Conservation (phyloP, 2,797 vertebrate species). For the Pyrocephalus nanus region DNA sequence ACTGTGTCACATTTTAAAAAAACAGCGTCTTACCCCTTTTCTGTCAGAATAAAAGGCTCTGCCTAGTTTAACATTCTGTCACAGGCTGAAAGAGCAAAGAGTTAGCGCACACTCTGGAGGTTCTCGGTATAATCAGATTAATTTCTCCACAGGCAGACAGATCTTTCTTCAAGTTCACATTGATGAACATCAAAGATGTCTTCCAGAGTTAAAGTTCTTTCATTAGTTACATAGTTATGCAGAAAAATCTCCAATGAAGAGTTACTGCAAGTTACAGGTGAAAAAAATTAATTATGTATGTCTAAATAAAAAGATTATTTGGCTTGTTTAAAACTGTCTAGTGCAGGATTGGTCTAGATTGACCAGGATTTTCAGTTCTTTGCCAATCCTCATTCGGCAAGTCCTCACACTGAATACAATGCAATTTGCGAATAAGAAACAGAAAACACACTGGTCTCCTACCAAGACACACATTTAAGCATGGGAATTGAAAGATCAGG, state of each 20-base stretch:
- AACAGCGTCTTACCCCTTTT: neutral
- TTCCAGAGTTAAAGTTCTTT: neutral
- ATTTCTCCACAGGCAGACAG: neutral
- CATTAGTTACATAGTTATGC: accelerated
- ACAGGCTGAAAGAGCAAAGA: neutral
- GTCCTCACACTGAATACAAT: neutral
- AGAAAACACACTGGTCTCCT: neutral
- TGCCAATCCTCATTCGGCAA: neutral
- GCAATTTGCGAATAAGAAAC: neutral
- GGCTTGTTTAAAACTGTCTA: neutral
- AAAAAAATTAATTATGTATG: neutral
- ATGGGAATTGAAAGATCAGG: neutral
- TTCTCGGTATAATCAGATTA: neutral
- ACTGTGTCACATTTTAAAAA: neutral
- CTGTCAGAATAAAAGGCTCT: neutral
- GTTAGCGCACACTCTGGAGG: neutral
- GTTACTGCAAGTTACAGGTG: neutral
- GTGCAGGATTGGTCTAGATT: neutral
- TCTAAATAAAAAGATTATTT: neutral
- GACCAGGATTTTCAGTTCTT: neutral
- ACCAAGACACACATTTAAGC: neutral
- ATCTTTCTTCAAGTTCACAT: neutral
- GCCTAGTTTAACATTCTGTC: neutral
- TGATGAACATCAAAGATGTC: neutral
- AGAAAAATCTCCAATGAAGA: neutral